Evolutionary conservation across 2,797 vertebrate species (phyloP), one percentile per base, ranked within the genome.

Genomic region (Falco naumanni): DNA sequence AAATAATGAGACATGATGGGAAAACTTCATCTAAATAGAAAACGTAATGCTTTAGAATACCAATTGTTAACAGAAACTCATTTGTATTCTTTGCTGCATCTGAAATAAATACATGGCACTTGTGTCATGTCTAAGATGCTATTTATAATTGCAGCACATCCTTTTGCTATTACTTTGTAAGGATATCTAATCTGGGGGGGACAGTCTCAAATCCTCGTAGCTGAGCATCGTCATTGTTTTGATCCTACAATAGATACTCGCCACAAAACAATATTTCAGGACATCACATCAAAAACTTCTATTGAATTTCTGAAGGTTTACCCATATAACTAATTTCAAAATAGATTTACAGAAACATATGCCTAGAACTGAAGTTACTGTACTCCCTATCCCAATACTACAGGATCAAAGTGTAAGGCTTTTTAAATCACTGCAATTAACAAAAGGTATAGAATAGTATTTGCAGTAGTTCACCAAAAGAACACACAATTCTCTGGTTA

Each of bases 1-100:
- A 86, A 95, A 92, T 96, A 96, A 96, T 76, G 39, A 97, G 83
- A 87, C 16, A 88, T 66, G 84, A 65, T 43, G 89, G 66, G 64
- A 93, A 94, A 91, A 74, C 51, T 79, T 96, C 18, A 78, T 54
- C 45, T 83, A 79, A 94, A 76, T 29, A 84, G 48, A 81, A 86
- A 96, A 76, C 15, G 61, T 86, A 57, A 22, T 68, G 31, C 29
- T 90, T 95, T 48, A 80, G 74, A 78, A 50, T 76, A 84, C 63
- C 43, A 75, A 3, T 83, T 91, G 48, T 81, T 84, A 81, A 61
- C 25, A 60, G 26, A 95, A 86, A 84, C 59, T 81, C 11, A 75
- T 80, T 60, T 89, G 19, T 53, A 64, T 64, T 78, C 60, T 86
- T 91, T 89, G 39, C 64, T 66, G 43, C 9, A 13, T 74, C 51